Conservation (phyloP, 2,113 vertebrate species). For the Oenanthe melanoleuca region DNA sequence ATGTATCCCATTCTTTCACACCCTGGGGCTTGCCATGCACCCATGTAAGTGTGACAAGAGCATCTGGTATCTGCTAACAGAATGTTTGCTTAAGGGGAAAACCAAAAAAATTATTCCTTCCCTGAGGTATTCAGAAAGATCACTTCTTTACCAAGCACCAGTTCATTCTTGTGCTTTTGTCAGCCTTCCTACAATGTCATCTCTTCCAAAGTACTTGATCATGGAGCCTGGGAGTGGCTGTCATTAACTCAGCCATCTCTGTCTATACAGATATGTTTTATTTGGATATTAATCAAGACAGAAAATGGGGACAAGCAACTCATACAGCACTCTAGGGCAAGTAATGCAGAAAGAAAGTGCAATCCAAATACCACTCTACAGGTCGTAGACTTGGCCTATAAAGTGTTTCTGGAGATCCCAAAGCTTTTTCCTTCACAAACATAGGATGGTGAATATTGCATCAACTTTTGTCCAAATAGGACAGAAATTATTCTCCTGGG, state of each 20-base stretch:
- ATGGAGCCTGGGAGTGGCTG: background rate
- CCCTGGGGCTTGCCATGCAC: background rate
- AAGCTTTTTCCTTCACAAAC: background rate
- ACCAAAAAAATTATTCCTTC: background rate
- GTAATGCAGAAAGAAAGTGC: background rate
- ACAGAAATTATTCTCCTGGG: background rate
- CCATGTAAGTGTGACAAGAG: background rate
- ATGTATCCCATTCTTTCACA: background rate
- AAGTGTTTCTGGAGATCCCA: background rate
- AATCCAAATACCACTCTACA: background rate
- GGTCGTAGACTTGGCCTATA: background rate
- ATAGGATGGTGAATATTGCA: background rate
- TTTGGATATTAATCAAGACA: background rate
- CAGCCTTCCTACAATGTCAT: background rate
- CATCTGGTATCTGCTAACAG: background rate
- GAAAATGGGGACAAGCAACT: background rate
- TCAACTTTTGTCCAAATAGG: background rate
- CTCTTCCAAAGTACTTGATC: background rate
- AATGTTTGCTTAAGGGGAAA: background rate
- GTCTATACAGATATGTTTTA: background rate
- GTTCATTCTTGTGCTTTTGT: background rate
- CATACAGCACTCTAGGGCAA: background rate
- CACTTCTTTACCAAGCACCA: background rate
- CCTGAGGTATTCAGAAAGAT: background rate
- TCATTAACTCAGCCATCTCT: background rate